A percentile compares a stretch with the other conserved stretches of the same genome.
phyloP scores from a whole-genome alignment of 2,888 invertebrate species.

The Trichogramma evanescens region DNA sequence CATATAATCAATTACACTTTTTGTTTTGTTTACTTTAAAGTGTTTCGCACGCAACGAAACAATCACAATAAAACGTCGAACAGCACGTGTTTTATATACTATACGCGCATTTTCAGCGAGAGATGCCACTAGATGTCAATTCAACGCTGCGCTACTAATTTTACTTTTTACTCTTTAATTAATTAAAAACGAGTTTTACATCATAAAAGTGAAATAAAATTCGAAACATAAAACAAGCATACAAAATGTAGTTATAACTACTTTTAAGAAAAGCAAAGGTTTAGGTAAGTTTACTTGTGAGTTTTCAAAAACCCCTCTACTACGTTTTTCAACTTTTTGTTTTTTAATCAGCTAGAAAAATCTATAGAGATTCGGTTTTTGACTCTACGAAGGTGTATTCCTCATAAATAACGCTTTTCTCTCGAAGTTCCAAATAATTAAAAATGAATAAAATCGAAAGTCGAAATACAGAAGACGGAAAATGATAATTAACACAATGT shows the following conservation, averaged over 20 bases:
- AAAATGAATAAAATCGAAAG: conserved; percentile 16
- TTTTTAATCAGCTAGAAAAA: conserved; percentile 8
- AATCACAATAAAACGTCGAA: conserved; percentile 19
- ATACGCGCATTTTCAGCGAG: conserved; percentile 14
- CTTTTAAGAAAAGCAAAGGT: conserved; percentile 13
- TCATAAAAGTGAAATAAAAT: conserved; percentile 10
- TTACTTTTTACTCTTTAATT: too few species aligned
- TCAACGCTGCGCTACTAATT: too few species aligned
- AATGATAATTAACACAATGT: conserved; percentile 9
- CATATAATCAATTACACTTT: conserved; percentile 9
- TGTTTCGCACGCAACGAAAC: conserved; percentile 18
- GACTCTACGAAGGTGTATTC: background rate
- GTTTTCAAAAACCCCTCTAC: background rate
- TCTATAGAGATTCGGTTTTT: conserved; percentile 3
- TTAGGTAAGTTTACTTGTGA: conserved; percentile 4
- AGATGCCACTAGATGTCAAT: background rate
- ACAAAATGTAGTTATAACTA: background rate
- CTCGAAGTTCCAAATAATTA: background rate
- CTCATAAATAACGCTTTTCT: background rate
- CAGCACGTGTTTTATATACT: conserved; percentile 12
- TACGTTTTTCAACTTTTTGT: conserved; percentile 1
- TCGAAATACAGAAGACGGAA: conserved; percentile 15
- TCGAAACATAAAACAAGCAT: background rate
- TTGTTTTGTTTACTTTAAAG: conserved; percentile 5
- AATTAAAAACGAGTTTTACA: too few species aligned